Evolutionary conservation across 1,140 invertebrate species (phyloP).

Genomic region (Episyrphus balteatus): DNA sequence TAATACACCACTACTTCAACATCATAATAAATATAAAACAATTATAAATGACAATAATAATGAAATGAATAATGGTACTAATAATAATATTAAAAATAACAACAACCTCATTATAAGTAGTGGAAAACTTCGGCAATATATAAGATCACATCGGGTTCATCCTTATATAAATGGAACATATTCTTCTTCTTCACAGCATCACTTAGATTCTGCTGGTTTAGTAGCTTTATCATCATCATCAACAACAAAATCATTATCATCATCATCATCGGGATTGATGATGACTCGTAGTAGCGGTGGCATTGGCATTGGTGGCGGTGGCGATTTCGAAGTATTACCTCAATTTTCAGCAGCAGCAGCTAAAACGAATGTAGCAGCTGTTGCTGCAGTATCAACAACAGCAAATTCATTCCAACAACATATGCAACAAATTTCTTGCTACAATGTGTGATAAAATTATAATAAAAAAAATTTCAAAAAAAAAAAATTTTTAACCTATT

Average conservation of each 20-base stretch:
- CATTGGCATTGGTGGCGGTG: slow-evolving; percentile 17
- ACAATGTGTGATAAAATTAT: slow-evolving; percentile 41
- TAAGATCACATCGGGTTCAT: slow-evolving; percentile 43
- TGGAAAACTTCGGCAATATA: slow-evolving; percentile 44
- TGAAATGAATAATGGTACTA: slow-evolving; percentile 8
- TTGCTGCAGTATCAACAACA: slow-evolving; percentile 23
- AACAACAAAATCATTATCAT: too few relatives aligned
- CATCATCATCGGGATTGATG: too few relatives aligned
- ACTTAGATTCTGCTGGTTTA: too few relatives aligned
- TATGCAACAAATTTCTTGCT: slow-evolving; percentile 44
- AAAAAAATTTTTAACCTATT: too few relatives aligned
- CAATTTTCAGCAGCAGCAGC: slow-evolving; percentile 29
- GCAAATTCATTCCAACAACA: slow-evolving; percentile 22
- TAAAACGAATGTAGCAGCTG: slow-evolving; percentile 9
- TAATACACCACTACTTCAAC: neutral
- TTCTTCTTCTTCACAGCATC: slow-evolving; percentile 16
- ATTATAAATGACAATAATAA: slow-evolving; percentile 17
- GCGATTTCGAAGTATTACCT: slow-evolving; percentile 36
- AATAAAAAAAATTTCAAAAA: too few relatives aligned
- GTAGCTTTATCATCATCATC: too few relatives aligned
- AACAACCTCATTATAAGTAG: slow-evolving; percentile 15
- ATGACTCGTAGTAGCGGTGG: too few relatives aligned
- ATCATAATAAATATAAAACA: slow-evolving; percentile 9
- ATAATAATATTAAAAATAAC: slow-evolving; percentile 7
- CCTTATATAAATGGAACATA: slow-evolving; percentile 40